Evolutionary conservation across 1,140 invertebrate genomes (phyloP).

Genomic region (Phthorimaea operculella): DNA sequence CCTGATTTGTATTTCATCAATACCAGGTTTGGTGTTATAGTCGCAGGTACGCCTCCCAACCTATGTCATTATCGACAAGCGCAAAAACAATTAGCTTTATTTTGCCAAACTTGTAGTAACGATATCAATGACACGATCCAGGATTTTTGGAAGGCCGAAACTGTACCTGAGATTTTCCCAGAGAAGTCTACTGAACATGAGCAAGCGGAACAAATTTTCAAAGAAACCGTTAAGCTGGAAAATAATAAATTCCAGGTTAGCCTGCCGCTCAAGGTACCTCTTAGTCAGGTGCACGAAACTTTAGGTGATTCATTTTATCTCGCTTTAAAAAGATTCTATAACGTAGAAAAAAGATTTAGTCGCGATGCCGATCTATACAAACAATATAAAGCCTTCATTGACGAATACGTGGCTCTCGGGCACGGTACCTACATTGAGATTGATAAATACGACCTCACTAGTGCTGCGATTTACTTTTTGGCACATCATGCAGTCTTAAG

Average conservation of each 20-base stretch:
- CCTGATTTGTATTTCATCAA: no score
- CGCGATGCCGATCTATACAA: constrained; percentile 8
- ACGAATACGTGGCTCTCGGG: constrained; percentile 18
- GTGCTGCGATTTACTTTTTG: constrained; percentile 18
- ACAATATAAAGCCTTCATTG: constrained; percentile 20
- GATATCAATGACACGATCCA: constrained; percentile 1
- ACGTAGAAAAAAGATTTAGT: constrained; percentile 1
- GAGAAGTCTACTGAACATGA: not conserved
- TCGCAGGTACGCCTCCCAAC: not conserved
- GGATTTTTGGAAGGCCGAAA: constrained; percentile 4
- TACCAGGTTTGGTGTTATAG: no score
- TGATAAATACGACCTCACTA: constrained; percentile 7
- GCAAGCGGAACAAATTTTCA: not conserved
- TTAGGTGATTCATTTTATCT: constrained; percentile 9
- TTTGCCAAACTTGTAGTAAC: constrained; percentile 2
- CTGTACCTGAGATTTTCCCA: constrained; percentile 5
- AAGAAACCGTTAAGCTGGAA: not conserved
- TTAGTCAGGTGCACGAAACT: not conserved
- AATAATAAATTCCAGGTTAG: constrained; percentile 2
- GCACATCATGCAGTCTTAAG: constrained; percentile 24
- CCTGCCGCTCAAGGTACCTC: not conserved
- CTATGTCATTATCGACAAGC: not conserved
- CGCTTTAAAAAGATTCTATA: constrained; percentile 3
- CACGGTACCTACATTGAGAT: constrained; percentile 21
- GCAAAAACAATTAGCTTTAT: not conserved